These are phyloP conservation scores for Pipistrellus pipistrellus DNA, from an alignment of 2,797 vertebrate genomes.

Conservation along the genomic window DNA sequence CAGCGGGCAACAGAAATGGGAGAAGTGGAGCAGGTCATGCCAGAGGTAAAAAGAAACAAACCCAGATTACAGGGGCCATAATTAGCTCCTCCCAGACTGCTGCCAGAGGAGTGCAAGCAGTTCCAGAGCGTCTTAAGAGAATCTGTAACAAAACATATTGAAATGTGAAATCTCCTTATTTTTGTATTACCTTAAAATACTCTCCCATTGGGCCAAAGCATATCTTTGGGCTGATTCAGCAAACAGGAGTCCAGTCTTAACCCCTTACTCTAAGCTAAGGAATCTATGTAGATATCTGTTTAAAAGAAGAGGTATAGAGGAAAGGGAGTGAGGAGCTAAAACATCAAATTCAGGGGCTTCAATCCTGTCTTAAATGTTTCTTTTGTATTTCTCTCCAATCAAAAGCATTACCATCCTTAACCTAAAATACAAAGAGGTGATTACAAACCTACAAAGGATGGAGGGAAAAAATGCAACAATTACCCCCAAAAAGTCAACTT, in stretches of 20 bases:
- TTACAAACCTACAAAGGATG: not conserved
- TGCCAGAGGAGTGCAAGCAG: not conserved
- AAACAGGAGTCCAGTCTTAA: not conserved
- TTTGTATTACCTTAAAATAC: not conserved
- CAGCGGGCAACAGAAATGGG: not conserved
- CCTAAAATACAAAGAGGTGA: not conserved
- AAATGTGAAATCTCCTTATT: not conserved
- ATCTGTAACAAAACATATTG: not conserved
- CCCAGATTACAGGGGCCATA: not conserved
- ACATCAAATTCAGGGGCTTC: not conserved
- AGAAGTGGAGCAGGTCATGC: not conserved
- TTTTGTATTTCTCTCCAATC: not conserved
- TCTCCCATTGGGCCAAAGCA: not conserved
- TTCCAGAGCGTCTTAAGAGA: not conserved
- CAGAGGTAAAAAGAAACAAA: not conserved
- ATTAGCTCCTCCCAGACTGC: not conserved
- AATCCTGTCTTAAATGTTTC: not conserved
- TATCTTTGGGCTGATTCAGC: not conserved
- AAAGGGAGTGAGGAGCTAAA: not conserved
- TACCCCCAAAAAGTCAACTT: not conserved
- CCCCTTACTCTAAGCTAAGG: not conserved
- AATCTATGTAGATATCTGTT: constrained; percentile 31
- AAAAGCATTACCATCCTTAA: not conserved
- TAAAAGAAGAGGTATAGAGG: not conserved
- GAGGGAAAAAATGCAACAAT: not conserved